phyloP scores from a whole-genome alignment of 1,140 invertebrate species.

The Metopolophium dirhodum region DNA sequence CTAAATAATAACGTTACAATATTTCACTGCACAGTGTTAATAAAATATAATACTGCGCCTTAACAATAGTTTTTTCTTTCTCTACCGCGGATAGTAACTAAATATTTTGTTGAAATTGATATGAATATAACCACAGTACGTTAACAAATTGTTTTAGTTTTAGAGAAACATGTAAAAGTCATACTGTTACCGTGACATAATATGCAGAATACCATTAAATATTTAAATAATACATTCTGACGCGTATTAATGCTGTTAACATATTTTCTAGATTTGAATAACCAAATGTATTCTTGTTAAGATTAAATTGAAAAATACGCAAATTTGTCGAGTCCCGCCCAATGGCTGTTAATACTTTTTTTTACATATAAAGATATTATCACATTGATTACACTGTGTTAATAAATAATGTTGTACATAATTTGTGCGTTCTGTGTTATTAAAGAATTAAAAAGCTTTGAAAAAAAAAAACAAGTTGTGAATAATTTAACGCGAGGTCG shows the following conservation, averaged over 20 bases:
- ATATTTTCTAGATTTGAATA: neutral
- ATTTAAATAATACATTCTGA: neutral
- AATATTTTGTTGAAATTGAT: neutral
- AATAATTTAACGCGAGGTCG: neutral
- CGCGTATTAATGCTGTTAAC: neutral
- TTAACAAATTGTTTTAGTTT: neutral
- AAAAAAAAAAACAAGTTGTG: neutral
- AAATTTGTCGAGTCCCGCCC: neutral
- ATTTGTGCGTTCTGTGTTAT: neutral
- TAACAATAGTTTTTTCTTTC: neutral
- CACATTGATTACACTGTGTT: neutral
- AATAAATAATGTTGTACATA: neutral
- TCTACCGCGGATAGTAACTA: neutral
- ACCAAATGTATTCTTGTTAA: neutral
- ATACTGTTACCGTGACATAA: neutral
- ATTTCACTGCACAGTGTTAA: neutral
- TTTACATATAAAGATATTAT: neutral
- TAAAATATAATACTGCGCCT: neutral
- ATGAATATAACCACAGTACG: neutral
- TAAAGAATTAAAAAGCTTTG: neutral
- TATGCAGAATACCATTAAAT: neutral
- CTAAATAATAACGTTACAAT: neutral
- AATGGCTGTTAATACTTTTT: neutral
- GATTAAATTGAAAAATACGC: neutral
- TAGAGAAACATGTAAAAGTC: neutral